Evolutionary conservation across 2,113 vertebrate species (phyloP).

Genomic region (Toxostoma redivivum): DNA sequence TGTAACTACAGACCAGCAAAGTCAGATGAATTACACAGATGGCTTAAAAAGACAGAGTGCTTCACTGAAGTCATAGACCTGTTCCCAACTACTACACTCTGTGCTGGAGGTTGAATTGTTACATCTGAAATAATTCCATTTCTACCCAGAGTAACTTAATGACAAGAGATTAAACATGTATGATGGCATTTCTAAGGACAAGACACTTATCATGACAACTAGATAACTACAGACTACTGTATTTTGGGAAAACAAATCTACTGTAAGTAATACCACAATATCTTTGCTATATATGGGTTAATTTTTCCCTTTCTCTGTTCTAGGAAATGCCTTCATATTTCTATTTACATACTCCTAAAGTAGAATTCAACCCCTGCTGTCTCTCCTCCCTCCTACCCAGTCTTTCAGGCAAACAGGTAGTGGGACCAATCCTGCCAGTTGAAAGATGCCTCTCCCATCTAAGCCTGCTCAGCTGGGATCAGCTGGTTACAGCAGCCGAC

Average conservation of each 20-base stretch:
- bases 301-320: background rate
- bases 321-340: background rate
- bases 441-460: background rate
- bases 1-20: background rate
- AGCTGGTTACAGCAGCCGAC: background rate
- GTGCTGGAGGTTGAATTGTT: background rate
- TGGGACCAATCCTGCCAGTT: background rate
- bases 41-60: background rate
- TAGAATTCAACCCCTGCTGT: background rate
- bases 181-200: background rate
- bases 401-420: background rate
- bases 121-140: background rate
- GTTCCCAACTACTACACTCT: background rate
- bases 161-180: background rate
- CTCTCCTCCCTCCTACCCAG: background rate
- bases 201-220: background rate
- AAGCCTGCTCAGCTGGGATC: constrained; percentile 34
- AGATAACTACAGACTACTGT: background rate
- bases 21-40: background rate
- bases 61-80: background rate
- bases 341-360: background rate
- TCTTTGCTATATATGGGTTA: background rate
- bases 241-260: background rate
- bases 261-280: background rate
- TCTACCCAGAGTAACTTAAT: background rate